Evolutionary conservation across 1,140 invertebrate species (phyloP).

Genomic region (Leptinotarsa lineolata): DNA sequence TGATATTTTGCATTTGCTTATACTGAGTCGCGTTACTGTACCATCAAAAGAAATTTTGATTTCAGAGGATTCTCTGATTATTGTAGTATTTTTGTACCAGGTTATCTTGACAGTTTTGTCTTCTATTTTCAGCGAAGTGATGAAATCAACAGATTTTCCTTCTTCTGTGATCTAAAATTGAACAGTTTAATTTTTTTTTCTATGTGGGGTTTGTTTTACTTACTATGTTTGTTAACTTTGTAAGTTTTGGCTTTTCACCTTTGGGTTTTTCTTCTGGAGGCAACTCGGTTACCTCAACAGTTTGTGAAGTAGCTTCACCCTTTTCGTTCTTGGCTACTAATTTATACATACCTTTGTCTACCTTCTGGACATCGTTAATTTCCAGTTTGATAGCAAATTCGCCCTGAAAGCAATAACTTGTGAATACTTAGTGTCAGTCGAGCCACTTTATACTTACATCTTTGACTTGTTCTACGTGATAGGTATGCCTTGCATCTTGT

Average conservation of each 20-base stretch:
- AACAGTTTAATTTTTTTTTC: background rate
- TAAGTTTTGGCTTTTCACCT: slow-evolving; percentile 73
- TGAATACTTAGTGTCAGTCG: background rate
- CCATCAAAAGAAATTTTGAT: slow-evolving; percentile 79
- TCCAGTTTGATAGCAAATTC: slow-evolving; percentile 87
- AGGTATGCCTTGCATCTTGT: slow-evolving; percentile 74
- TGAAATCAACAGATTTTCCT: slow-evolving; percentile 78
- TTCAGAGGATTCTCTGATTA: slow-evolving; percentile 72
- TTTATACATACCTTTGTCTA: slow-evolving; percentile 88
- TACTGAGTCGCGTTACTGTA: slow-evolving; percentile 74
- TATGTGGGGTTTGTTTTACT: slow-evolving; percentile 50
- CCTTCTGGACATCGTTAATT: slow-evolving; percentile 76
- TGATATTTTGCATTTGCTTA: slow-evolving; percentile 71
- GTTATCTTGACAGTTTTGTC: slow-evolving; percentile 79
- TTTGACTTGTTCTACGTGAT: slow-evolving; percentile 77
- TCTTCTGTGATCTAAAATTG: slow-evolving; percentile 69
- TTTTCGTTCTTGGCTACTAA: slow-evolving; percentile 91
- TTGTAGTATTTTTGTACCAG: slow-evolving; percentile 83
- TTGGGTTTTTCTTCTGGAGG: slow-evolving; percentile 70
- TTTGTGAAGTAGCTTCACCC: slow-evolving; percentile 88
- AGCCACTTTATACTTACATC: slow-evolving; percentile 62
- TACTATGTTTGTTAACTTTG: slow-evolving; percentile 74
- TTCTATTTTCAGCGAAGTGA: slow-evolving; percentile 69
- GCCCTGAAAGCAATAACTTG: slow-evolving; percentile 61
- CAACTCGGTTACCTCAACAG: slow-evolving; percentile 83